phyloP scores from a whole-genome alignment of 2,113 vertebrate species.

The Plecturocebus donacophilus region DNA sequence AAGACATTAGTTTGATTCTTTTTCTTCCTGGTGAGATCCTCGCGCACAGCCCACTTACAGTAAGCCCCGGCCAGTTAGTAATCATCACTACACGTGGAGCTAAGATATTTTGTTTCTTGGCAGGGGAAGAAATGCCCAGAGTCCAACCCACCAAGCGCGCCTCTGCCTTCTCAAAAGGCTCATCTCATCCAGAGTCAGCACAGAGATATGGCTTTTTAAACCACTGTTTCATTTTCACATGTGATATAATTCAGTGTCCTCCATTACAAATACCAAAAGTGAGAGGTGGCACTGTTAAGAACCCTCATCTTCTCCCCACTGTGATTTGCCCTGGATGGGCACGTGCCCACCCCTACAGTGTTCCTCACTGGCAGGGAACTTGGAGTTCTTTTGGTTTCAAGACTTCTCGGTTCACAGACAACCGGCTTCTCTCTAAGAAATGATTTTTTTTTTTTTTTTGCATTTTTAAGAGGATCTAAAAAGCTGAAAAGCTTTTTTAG shows the following conservation, averaged over 20 bases:
- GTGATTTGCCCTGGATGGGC: not conserved
- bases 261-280: not conserved
- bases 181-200: not conserved
- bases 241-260: not conserved
- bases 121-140: not conserved
- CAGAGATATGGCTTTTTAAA: not conserved
- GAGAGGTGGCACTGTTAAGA: not conserved
- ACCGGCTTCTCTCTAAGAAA: not conserved
- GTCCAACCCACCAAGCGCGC: not conserved
- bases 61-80: not conserved
- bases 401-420: not conserved
- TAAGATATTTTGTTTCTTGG: not conserved
- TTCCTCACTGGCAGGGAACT: not conserved
- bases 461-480: conserved; percentile 9
- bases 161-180: not conserved
- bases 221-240: not conserved
- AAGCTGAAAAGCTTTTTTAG: not conserved
- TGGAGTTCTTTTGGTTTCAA: not conserved
- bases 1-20: not conserved
- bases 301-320: not conserved
- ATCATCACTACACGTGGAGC: not conserved
- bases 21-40: not conserved
- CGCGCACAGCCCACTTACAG: not conserved
- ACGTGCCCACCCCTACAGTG: fast-evolving
- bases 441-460: not conserved